Conservation (phyloP, 2,113 vertebrate genomes). For the Hemiprocne comata region DNA sequence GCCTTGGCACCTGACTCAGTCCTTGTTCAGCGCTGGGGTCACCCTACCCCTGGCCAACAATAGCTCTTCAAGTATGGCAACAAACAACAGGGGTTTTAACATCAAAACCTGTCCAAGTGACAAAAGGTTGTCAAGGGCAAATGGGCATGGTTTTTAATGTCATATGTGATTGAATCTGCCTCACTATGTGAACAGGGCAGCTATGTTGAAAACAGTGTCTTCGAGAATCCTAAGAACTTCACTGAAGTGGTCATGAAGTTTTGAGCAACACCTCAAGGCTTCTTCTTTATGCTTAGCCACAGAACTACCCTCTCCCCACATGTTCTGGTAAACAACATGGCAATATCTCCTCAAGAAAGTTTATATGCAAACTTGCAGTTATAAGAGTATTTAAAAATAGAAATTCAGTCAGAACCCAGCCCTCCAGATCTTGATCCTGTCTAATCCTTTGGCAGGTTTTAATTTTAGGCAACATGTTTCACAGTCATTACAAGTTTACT, state of each 20-base stretch:
- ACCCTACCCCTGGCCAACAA: not conserved
- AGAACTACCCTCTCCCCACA: not conserved
- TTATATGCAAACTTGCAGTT: not conserved
- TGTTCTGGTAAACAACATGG: not conserved
- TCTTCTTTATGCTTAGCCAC: not conserved
- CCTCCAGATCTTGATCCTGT: not conserved
- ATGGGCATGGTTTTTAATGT: not conserved
- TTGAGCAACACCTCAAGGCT: not conserved
- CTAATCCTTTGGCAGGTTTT: not conserved
- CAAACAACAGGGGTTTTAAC: not conserved
- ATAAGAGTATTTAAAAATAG: not conserved
- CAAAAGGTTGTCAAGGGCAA: not conserved
- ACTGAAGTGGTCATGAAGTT: not conserved
- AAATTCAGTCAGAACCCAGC: not conserved
- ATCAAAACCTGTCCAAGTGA: not conserved
- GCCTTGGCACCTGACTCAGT: no score
- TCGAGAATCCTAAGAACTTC: not conserved
- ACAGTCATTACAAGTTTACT: not conserved
- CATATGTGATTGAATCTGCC: not conserved
- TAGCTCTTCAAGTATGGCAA: not conserved
- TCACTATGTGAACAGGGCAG: fast-evolving
- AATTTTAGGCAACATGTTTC: not conserved
- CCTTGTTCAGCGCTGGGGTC: not conserved
- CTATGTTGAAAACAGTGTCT: not conserved
- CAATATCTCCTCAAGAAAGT: not conserved